These are phyloP conservation scores for Channallabes apus DNA, from an alignment of 2,797 vertebrate species.

Conservation along the genomic window DNA sequence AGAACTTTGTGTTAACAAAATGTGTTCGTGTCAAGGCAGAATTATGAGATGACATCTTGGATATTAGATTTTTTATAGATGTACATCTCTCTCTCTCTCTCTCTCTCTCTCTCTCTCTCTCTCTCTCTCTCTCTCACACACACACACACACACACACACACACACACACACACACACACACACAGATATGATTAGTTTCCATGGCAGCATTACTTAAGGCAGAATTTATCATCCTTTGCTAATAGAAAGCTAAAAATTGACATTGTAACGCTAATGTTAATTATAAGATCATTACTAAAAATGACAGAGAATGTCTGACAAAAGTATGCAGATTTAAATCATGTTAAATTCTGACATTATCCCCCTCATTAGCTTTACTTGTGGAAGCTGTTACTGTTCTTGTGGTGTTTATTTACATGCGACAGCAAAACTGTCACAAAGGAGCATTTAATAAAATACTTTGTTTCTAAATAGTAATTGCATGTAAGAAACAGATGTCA, in stretches of 20 bases:
- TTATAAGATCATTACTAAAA: constrained; percentile 10
- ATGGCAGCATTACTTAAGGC: neutral
- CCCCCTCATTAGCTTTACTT: neutral
- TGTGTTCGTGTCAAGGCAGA: neutral
- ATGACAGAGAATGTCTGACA: neutral
- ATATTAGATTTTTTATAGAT: constrained; percentile 7
- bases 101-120: neutral
- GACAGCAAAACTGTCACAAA: neutral
- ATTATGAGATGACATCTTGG: constrained; percentile 12
- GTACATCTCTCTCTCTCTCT: neutral
- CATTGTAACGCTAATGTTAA: neutral
- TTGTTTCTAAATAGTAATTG: neutral
- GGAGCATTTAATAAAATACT: neutral
- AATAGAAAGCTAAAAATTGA: neutral
- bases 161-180: neutral
- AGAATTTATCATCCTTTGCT: constrained; percentile 7
- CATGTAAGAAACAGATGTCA: neutral
- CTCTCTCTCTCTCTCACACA: neutral
- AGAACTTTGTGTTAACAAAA: neutral
- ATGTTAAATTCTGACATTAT: constrained; percentile 7
- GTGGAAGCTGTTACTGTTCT: neutral
- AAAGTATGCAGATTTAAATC: neutral
- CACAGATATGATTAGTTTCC: neutral
- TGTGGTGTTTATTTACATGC: neutral
- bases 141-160: neutral